A percentile compares a stretch with the other conserved stretches of the same genome.
Conservation (phyloP, 2,888 invertebrate species). For the Metallyticus violacea region DNA sequence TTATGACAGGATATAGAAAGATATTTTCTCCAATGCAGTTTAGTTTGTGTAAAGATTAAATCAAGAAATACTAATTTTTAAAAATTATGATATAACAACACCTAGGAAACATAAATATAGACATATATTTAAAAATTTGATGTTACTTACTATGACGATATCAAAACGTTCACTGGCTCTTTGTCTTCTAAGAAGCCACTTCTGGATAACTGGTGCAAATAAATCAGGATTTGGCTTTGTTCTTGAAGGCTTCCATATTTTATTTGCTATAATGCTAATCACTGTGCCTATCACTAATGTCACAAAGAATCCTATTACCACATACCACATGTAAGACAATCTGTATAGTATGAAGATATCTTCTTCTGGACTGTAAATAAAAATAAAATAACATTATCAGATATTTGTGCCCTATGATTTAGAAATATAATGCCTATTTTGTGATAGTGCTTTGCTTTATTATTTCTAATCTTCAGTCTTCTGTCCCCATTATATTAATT, state of each 20-base stretch:
- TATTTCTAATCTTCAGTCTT: too few relatives aligned
- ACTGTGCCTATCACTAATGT: conserved; percentile 54
- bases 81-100: too few relatives aligned
- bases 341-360: conserved; percentile 40
- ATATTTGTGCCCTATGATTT: too few relatives aligned
- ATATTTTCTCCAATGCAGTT: too few relatives aligned
- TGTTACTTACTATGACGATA: not conserved
- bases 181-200: conserved; percentile 22
- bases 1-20: too few relatives aligned
- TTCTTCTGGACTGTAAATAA: conserved; percentile 11
- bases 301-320: conserved; percentile 46
- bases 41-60: too few relatives aligned
- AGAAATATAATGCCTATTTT: too few relatives aligned
- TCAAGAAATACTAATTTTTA: too few relatives aligned
- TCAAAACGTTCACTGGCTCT: not conserved
- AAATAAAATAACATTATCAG: not conserved
- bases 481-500: too few relatives aligned
- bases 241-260: conserved; percentile 40
- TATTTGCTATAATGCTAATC: conserved; percentile 49
- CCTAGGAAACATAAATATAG: too few relatives aligned
- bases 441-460: too few relatives aligned
- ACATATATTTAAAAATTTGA: too few relatives aligned
- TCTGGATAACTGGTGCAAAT: conserved; percentile 56
- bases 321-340: conserved; percentile 52
- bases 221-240: conserved; percentile 54